Base-by-base conservation (phyloP, 2,113 vertebrate species). In the Erythrocercus mccallii region DNA sequence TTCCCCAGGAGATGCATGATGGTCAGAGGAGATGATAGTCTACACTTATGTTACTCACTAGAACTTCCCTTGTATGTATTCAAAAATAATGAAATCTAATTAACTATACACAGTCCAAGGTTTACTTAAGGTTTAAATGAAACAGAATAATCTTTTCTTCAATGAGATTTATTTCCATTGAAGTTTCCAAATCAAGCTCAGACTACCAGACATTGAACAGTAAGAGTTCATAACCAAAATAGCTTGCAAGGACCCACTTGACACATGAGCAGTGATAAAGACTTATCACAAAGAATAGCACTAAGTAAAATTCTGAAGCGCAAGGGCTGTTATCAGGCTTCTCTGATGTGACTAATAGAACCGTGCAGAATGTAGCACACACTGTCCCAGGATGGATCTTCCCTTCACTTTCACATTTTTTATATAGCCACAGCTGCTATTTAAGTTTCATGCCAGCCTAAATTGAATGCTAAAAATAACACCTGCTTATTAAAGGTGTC, bases 291-390 rank as follows among this genome's bases (percentile, higher is more conserved):
- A 70, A 33, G 9, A 58, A n/a, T 4, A 90, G 3, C 7, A 71
- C 2, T 12, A 38, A 60, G 5, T 15, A 58, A 81, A 84, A 72
- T 47, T 64, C 23, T 60, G 30, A 68, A 71, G 31, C 35, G 64
- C 7, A 11, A 40, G 15, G 11, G 45, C 12, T 86, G 7, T 53
- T 62, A 57, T 33, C 54, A 70, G 24, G 22, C 9, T 88, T 81
- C 73, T 58, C 31, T 76, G 44, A 23, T 35, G 35, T 40, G 40
- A 72, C 48, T 40, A 78, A 88, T 2, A 81, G 30, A 74, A 77
- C 24, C 0, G 0, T 27, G 60, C 13, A 51, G 33, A 66, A 70
- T 27, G 21, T 24, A 57, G 14, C 24, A 40, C 47, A 68, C 6
- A 5, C 11, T 54, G 28, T 70, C 37, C 24, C 15, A 51, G 35